Percentiles rank a stretch among this genome's conserved stretches.
phyloP scores from a whole-genome alignment of 2,797 vertebrate species.

The Hapalemur alaotrensis region DNA sequence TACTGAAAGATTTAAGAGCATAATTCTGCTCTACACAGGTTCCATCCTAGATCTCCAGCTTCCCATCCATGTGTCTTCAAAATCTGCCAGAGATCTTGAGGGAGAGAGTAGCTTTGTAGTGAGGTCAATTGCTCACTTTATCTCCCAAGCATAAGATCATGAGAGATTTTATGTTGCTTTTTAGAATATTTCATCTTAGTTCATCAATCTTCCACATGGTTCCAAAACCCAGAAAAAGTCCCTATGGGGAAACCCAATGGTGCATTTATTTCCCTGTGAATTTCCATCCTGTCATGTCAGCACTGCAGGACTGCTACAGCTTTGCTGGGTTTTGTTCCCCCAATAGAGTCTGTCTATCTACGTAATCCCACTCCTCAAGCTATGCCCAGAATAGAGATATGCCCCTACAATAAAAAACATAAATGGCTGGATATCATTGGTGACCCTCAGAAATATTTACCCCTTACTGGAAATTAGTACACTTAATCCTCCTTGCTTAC shows the following conservation, averaged over 20 bases:
- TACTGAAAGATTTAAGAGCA: neutral
- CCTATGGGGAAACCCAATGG: neutral
- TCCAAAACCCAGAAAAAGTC: neutral
- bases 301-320: neutral
- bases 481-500: neutral
- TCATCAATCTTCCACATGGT: neutral
- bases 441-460: neutral
- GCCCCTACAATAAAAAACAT: neutral
- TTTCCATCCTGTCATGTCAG: neutral
- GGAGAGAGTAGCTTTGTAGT: neutral
- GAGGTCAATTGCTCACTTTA: neutral
- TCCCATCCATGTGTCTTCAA: neutral
- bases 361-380: neutral
- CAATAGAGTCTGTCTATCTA: neutral
- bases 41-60: neutral
- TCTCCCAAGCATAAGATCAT: neutral
- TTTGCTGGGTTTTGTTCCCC: neutral
- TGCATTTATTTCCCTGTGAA: neutral
- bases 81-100: neutral
- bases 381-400: neutral
- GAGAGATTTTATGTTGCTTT: neutral
- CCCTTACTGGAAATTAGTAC: neutral
- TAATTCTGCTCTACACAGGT: neutral
- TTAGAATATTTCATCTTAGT: neutral
- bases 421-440: neutral